A percentile compares a stretch with the other conserved stretches of the same genome.
Conservation (phyloP, 2,113 vertebrate species). For the Syngnathus scovelli region DNA sequence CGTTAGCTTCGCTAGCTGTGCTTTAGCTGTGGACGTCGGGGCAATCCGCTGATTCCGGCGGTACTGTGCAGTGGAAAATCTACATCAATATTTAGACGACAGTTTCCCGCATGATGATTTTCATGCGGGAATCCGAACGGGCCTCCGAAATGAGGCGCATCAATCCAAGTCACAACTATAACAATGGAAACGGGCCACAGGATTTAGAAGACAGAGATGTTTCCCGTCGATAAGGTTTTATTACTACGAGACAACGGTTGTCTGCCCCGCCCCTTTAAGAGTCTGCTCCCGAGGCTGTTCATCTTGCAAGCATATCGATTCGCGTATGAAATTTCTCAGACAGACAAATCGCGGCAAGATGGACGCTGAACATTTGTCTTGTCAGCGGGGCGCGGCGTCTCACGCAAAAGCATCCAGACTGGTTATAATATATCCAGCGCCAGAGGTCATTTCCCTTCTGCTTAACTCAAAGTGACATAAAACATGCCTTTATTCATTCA, state of each 20-base stretch:
- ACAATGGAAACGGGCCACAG: not conserved
- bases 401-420: not conserved
- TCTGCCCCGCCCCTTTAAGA: not conserved
- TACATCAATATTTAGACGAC: not conserved
- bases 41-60: not conserved
- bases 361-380: not conserved
- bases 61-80: not conserved
- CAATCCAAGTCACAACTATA: not conserved
- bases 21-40: not conserved
- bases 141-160: not conserved
- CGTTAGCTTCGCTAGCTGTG: not conserved
- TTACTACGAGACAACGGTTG: not conserved
- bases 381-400: not conserved
- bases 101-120: not conserved
- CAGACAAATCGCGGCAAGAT: not conserved
- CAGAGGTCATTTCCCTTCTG: not conserved
- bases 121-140: not conserved
- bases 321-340: not conserved
- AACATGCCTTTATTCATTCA: conserved; percentile 4
- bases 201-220: not conserved
- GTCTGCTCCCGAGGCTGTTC: not conserved
- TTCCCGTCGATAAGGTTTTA: not conserved
- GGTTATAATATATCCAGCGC: not conserved
- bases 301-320: not conserved
- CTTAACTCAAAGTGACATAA: not conserved